Base-by-base conservation (phyloP, 2,797 vertebrate genomes). In the Danio choprae region DNA sequence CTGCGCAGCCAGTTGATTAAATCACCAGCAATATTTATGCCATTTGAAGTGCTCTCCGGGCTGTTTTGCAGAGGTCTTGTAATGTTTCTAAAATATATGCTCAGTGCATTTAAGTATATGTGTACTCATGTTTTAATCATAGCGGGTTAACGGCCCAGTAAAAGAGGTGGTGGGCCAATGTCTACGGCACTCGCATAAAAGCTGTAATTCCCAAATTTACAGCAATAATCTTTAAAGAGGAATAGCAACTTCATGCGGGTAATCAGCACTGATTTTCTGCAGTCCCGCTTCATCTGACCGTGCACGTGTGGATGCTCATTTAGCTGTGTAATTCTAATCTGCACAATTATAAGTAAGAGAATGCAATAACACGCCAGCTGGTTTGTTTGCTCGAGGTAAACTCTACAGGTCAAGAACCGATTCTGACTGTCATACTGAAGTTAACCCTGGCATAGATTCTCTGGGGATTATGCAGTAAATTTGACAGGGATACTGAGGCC, bases 191-290 rank as follows among this genome's bases (percentile, higher is more conserved):
- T 18, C n/a, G n/a, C 68, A 55, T 76, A 75, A 71, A 88, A 87
- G 85, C 90, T 89, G 90, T 91, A 92, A 91, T 92, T 90, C 85
- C 90, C 89, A 89, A 80, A 90, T 91, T 91, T 89, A 91, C 90
- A 90, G 87, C 88, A 92, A 90, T 88, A 87, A 86, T 87, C 64
- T 73, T 91, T 90, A 91, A 89, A 90, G 92, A 92, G 89, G 87
- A 82, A 91, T 91, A 88, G 89, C 85, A 91, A 91, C 85, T 83
- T 85, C 81, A 76, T 90, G 91, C 80, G n/a, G 76, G 84, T 86
- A 90, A 90, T 89, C 88, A 87, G 85, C 87, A 10, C 81, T 86
- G 91, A 90, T 93, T 92, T 91, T 86, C 89, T 83, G 72, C 18
- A n/a, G 79, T 73, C 50, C 84, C 86, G 85, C 82, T 74, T 71